phyloP scores from a whole-genome alignment of 2,797 vertebrate species.

The Poecile montanus region DNA sequence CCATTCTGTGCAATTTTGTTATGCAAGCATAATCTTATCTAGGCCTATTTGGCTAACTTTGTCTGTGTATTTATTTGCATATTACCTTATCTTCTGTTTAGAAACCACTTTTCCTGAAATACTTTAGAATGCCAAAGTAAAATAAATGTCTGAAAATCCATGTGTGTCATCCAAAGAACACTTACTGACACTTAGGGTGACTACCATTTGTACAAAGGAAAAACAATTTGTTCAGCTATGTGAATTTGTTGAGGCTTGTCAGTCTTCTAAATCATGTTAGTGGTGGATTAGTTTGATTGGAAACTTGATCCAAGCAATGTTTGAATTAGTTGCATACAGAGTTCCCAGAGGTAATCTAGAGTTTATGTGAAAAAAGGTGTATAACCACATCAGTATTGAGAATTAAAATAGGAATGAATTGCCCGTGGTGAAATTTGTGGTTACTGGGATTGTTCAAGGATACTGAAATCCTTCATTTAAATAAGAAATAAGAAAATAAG shows the following conservation, averaged over 20 bases:
- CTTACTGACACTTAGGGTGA: slow-evolving; percentile 3
- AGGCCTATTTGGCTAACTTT: not conserved
- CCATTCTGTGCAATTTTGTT: not conserved
- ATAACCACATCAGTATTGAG: not conserved
- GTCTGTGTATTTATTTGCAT: not conserved
- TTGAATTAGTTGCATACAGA: slow-evolving; percentile 55
- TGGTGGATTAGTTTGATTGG: slow-evolving; percentile 64
- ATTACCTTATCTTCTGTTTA: slow-evolving; percentile 39
- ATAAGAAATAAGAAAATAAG: not conserved
- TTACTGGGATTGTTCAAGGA: not conserved
- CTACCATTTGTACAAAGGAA: slow-evolving; percentile 18
- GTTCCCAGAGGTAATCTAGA: slow-evolving; percentile 25
- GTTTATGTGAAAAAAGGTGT: slow-evolving; percentile 63
- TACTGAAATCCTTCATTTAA: not conserved
- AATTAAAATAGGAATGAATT: slow-evolving; percentile 15
- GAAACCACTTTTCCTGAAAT: slow-evolving; percentile 36
- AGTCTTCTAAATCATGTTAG: slow-evolving; percentile 65
- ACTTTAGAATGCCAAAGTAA: not conserved
- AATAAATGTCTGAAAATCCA: slow-evolving; percentile 37
- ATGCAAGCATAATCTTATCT: not conserved
- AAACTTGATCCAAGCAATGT: slow-evolving; percentile 56
- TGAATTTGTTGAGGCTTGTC: slow-evolving; percentile 45
- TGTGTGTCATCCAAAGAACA: not conserved
- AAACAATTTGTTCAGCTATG: not conserved
- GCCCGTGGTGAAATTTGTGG: slow-evolving; percentile 9